Conservation (phyloP, 2,797 vertebrate species). For the Brotula barbata region DNA sequence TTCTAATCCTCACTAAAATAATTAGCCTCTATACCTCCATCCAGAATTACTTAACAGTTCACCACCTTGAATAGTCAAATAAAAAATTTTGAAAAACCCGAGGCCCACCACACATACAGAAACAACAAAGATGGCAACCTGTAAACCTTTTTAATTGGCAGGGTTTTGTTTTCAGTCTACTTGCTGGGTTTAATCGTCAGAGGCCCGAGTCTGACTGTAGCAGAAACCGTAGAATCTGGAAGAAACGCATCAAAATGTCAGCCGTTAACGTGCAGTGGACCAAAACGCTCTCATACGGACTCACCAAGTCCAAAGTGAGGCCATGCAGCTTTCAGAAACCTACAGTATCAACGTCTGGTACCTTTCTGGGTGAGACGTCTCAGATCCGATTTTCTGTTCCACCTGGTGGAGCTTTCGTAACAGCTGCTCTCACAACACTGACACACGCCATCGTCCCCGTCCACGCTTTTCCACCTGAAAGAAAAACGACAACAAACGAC, state of each 20-base stretch:
- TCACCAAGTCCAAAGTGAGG: no score
- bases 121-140: no score
- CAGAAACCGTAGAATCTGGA: constrained; percentile 33
- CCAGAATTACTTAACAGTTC: no score
- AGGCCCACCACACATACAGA: no score
- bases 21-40: no score
- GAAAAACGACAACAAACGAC: neutral
- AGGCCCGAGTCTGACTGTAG: constrained; percentile 36
- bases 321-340: no score
- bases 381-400: neutral
- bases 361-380: neutral
- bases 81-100: no score
- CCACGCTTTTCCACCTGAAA: constrained; percentile 57
- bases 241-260: constrained; percentile 9
- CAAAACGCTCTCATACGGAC: no score
- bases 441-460: constrained; percentile 44
- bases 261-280: no score
- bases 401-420: neutral
- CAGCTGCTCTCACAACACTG: constrained; percentile 54
- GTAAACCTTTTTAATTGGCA: constrained; percentile 7
- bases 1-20: no score
- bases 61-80: no score
- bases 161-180: neutral
- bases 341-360: constrained; percentile 12
- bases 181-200: constrained; percentile 34